A percentile compares a stretch with the other conserved stretches of the same genome.
phyloP scores from a whole-genome alignment of 2,888 invertebrate genomes.

The Scaeva pyrastri region DNA sequence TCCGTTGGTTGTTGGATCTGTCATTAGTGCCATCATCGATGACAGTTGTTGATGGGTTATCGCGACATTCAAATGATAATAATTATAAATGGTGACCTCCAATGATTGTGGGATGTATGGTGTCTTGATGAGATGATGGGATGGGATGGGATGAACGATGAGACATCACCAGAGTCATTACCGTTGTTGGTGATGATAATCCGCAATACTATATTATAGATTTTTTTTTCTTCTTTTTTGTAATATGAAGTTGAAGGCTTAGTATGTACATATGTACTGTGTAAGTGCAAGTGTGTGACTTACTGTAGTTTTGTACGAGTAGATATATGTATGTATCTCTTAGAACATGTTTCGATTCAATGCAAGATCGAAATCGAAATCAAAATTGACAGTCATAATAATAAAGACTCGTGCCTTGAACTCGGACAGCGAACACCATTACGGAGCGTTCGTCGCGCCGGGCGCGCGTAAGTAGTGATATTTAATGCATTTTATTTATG shows the following conservation, averaged over 20 bases:
- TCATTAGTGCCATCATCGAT: background rate
- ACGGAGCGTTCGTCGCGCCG: background rate
- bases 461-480: background rate
- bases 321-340: background rate
- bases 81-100: constrained; percentile 32
- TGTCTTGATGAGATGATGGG: constrained; percentile 52
- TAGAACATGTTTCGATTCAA: constrained; percentile 29
- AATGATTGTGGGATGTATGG: background rate
- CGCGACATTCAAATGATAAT: background rate
- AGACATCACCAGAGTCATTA: constrained; percentile 15
- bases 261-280: too few species aligned
- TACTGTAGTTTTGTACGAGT: background rate
- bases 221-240: constrained; percentile 21
- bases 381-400: constrained; percentile 11
- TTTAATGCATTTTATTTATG: constrained; percentile 16
- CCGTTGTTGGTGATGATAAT: constrained; percentile 52
- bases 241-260: background rate
- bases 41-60: constrained; percentile 31
- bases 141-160: too few species aligned
- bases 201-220: constrained; percentile 7
- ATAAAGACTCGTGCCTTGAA: constrained; percentile 28
- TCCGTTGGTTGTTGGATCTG: background rate
- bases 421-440: too few species aligned
- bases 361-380: background rate
- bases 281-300: constrained; percentile 5